phyloP scores from a whole-genome alignment of 2,797 vertebrate species.

The Poeciliopsis turneri region DNA sequence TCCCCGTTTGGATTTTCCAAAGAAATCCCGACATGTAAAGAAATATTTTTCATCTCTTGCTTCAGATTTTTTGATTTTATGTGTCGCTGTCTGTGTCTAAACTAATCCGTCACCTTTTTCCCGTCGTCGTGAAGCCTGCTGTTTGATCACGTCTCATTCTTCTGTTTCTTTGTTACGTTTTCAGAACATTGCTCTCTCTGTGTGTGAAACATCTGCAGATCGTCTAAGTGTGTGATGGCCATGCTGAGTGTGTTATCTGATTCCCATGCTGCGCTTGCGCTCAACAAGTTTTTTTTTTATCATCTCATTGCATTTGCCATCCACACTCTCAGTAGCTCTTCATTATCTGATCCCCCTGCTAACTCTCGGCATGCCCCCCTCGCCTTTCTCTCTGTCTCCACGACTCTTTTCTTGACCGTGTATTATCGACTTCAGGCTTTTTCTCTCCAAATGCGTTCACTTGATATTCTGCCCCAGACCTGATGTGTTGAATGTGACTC shows the following conservation, averaged over 20 bases:
- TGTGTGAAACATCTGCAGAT: slow-evolving; percentile 34
- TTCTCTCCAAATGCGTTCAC: slow-evolving; percentile 22
- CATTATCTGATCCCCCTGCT: slow-evolving; percentile 50
- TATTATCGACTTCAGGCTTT: slow-evolving; percentile 16
- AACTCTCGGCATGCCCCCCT: slow-evolving; percentile 25
- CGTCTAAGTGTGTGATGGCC: slow-evolving; percentile 27
- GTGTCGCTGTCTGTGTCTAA: neutral
- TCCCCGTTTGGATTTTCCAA: no score
- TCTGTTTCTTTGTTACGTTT: neutral
- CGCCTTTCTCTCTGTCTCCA: slow-evolving; percentile 22
- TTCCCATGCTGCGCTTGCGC: slow-evolving; percentile 38
- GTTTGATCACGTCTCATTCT: slow-evolving; percentile 1
- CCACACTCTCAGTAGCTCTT: slow-evolving; percentile 36
- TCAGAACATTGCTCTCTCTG: slow-evolving; percentile 37
- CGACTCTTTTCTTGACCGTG: slow-evolving; percentile 18
- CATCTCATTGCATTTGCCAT: slow-evolving; percentile 34
- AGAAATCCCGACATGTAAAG: neutral
- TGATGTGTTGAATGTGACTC: slow-evolving; percentile 20
- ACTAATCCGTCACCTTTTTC: neutral
- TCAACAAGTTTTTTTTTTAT: slow-evolving; percentile 33
- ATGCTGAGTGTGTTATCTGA: slow-evolving; percentile 36
- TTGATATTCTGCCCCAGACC: slow-evolving; percentile 25
- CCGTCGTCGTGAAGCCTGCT: neutral
- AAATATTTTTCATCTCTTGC: neutral
- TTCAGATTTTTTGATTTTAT: neutral